Evolutionary conservation across 2,113 vertebrate species (phyloP).

Genomic region (Verasper variegatus): DNA sequence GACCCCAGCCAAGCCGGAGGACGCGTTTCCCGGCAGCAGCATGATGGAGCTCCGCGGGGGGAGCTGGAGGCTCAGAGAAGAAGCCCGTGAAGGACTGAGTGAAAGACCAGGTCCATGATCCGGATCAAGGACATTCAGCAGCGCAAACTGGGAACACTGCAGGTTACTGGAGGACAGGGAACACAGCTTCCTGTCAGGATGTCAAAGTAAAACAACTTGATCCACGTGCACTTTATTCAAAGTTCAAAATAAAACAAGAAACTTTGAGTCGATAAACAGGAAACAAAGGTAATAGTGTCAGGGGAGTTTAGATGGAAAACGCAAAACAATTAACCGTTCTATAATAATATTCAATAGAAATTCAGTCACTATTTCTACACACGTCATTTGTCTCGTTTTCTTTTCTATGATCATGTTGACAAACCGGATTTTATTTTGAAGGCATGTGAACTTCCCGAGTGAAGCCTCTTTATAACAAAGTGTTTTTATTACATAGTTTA

Average conservation of each 20-base stretch:
- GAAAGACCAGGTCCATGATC: conserved; percentile 33
- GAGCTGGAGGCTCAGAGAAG: conserved; percentile 16
- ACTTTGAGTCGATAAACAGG: too few relatives aligned
- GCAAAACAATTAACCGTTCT: too few relatives aligned
- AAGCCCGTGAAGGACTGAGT: background rate
- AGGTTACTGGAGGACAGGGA: background rate
- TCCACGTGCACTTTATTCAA: too few relatives aligned
- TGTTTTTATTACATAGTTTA: background rate
- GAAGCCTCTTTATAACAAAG: background rate
- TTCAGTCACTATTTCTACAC: too few relatives aligned
- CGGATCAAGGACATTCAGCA: background rate
- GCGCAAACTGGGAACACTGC: conserved; percentile 2
- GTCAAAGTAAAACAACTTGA: conserved; percentile 32
- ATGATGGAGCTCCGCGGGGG: conserved; percentile 54
- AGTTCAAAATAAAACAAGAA: too few relatives aligned
- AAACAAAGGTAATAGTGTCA: too few relatives aligned
- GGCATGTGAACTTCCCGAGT: background rate
- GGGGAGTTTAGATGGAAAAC: too few relatives aligned
- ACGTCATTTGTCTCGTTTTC: background rate
- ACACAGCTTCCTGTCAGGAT: background rate
- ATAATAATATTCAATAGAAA: too few relatives aligned
- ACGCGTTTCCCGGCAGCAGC: conserved; percentile 68
- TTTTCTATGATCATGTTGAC: too few relatives aligned
- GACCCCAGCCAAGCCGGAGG: conserved; percentile 42
- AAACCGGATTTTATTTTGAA: background rate